Percentiles rank a stretch among this genome's conserved stretches.
Conservation (phyloP, 2,113 vertebrate species). For the Xyliphius kryptos region DNA sequence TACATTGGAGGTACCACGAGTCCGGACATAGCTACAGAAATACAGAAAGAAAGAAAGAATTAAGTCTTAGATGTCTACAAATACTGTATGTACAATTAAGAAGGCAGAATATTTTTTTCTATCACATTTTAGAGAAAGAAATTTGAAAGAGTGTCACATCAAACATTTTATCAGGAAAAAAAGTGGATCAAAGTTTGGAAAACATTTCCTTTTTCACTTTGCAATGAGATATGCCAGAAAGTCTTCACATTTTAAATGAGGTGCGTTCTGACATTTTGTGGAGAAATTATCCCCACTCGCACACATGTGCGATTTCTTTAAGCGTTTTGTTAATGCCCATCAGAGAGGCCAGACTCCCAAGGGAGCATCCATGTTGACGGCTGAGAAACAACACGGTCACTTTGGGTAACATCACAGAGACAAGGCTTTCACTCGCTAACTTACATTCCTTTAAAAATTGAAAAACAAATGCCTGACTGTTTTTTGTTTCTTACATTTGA, state of each 20-base stretch:
- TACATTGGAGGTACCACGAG: slow-evolving; percentile 96
- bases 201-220: too few species aligned
- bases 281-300: slow-evolving; percentile 45
- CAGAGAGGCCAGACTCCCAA: slow-evolving; percentile 51
- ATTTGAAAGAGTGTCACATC: too few species aligned
- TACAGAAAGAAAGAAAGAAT: slow-evolving; percentile 43
- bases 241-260: too few species aligned
- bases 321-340: slow-evolving; percentile 51
- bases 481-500: too few species aligned
- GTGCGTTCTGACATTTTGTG: slow-evolving; percentile 49
- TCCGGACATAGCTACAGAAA: slow-evolving; percentile 84
- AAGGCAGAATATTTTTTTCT: too few species aligned
- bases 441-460: too few species aligned
- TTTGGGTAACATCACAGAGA: slow-evolving; percentile 42
- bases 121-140: too few species aligned
- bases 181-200: too few species aligned
- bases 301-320: slow-evolving; percentile 50
- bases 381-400: slow-evolving; percentile 51
- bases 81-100: slow-evolving; percentile 11
- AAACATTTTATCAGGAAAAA: too few species aligned
- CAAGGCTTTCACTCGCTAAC: too few species aligned
- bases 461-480: too few species aligned
- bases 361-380: slow-evolving; percentile 49
- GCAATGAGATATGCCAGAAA: slow-evolving; percentile 41
- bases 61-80: too few species aligned